phyloP scores from a whole-genome alignment of 2,113 vertebrate genomes.

The Lepus americanus region DNA sequence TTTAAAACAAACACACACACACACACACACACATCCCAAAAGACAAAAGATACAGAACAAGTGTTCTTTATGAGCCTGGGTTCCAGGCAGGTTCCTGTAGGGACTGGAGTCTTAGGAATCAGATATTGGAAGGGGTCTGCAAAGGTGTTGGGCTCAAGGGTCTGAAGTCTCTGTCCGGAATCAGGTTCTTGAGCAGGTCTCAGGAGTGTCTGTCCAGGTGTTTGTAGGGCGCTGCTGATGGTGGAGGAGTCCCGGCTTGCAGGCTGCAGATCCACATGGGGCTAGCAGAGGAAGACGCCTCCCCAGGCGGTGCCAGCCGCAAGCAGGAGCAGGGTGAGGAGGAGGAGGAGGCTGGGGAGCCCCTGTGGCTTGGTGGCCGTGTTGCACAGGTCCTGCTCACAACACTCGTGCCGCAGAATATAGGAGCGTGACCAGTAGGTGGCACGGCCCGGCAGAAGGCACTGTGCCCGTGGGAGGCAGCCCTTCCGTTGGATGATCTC shows the following conservation, averaged over 20 bases:
- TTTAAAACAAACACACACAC: no score
- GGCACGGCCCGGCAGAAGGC: constrained; percentile 61
- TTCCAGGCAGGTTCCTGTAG: not conserved
- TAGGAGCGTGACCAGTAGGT: constrained; percentile 64
- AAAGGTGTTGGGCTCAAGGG: not conserved
- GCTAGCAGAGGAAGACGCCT: not conserved
- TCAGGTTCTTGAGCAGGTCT: not conserved
- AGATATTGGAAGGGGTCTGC: not conserved
- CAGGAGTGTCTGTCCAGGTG: not conserved
- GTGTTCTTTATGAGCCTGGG: not conserved
- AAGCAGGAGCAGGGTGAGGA: not conserved
- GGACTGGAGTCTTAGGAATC: not conserved
- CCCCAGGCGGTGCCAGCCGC: not conserved
- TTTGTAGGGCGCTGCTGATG: not conserved
- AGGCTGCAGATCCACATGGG: fast-evolving
- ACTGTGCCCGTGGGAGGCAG: constrained; percentile 71
- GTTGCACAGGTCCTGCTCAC: constrained; percentile 59
- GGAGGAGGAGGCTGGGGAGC: not conserved
- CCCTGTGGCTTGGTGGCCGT: fast-evolving
- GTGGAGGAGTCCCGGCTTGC: not conserved
- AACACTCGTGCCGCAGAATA: constrained; percentile 20
- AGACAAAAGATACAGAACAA: not conserved
- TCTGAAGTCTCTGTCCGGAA: not conserved
- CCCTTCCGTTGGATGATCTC: constrained; percentile 53
- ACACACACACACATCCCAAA: no score